A percentile compares a stretch with the other conserved stretches of the same genome.
Evolutionary conservation across 2,113 vertebrate genomes (phyloP).

Genomic region (Etia nguti): DNA sequence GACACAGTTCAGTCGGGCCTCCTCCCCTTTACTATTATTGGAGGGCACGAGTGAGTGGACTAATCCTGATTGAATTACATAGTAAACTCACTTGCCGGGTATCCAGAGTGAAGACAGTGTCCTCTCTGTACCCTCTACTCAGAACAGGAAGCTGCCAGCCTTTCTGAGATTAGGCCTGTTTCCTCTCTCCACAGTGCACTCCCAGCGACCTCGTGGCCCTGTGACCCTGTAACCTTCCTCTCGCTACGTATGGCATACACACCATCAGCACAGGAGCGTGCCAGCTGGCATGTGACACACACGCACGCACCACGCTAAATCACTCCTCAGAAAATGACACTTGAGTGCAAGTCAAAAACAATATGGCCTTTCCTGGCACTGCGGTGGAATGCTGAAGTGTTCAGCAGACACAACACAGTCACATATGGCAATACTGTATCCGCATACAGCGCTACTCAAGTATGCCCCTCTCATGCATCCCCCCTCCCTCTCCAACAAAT

Average conservation of each 20-base stretch:
- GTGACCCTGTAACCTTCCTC: conserved; percentile 58
- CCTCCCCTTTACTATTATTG: conserved; percentile 34
- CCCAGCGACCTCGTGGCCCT: conserved; percentile 60
- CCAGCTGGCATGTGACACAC: conserved; percentile 39
- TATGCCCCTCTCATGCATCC: background rate
- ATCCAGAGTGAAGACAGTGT: conserved; percentile 60
- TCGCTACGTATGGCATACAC: conserved; percentile 55
- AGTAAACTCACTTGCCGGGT: conserved; percentile 39
- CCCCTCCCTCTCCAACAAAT: conserved; percentile 51
- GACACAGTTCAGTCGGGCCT: background rate
- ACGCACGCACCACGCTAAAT: conserved; percentile 34
- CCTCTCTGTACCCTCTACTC: conserved; percentile 69
- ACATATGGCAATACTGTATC: conserved; percentile 66
- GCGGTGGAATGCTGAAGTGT: conserved; percentile 65
- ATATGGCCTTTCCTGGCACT: conserved; percentile 67
- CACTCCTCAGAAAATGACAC: conserved; percentile 54
- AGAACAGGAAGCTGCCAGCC: conserved; percentile 77
- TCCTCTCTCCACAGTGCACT: conserved; percentile 70
- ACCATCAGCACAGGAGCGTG: conserved; percentile 40
- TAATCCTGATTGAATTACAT: conserved; percentile 70
- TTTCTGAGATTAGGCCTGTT: conserved; percentile 74
- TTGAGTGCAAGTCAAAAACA: conserved; percentile 68
- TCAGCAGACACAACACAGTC: conserved; percentile 67
- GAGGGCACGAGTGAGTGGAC: conserved; percentile 39
- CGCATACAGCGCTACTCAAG: conserved; percentile 36